A percentile compares a stretch with the other conserved stretches of the same genome.
These are phyloP conservation scores for Bothrops jararaca DNA, from an alignment of 2,113 vertebrate genomes.

Conservation along the genomic window DNA sequence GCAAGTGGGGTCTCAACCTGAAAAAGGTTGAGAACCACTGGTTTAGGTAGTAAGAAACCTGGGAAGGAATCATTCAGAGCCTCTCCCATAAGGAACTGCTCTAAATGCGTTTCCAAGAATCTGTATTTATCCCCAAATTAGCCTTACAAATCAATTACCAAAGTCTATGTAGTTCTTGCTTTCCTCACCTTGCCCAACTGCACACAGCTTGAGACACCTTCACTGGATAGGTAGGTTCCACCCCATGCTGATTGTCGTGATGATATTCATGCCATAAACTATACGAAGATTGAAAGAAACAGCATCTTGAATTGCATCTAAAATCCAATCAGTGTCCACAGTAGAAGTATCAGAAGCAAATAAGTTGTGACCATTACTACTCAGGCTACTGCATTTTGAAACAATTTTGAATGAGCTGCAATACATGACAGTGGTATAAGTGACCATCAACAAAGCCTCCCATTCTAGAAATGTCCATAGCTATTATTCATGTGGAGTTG, in stretches of 20 bases:
- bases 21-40: too few relatives aligned
- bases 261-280: background rate
- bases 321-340: background rate
- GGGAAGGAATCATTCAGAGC: background rate
- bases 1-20: too few relatives aligned
- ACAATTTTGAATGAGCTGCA: background rate
- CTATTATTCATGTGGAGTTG: background rate
- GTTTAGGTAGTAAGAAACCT: background rate
- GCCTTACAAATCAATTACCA: background rate
- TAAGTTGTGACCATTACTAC: background rate
- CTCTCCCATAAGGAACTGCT: background rate
- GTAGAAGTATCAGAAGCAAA: background rate
- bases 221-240: background rate
- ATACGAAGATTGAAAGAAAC: background rate
- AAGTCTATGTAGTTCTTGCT: background rate
- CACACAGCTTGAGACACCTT: background rate
- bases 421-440: background rate
- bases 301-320: background rate
- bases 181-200: background rate
- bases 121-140: background rate
- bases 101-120: background rate
- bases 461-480: background rate
- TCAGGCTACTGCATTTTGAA: background rate
- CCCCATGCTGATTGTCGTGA: background rate
- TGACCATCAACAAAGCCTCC: background rate